These are phyloP conservation scores for Pelmatolapia mariae DNA, from an alignment of 2,113 vertebrate genomes.

Conservation along the genomic window DNA sequence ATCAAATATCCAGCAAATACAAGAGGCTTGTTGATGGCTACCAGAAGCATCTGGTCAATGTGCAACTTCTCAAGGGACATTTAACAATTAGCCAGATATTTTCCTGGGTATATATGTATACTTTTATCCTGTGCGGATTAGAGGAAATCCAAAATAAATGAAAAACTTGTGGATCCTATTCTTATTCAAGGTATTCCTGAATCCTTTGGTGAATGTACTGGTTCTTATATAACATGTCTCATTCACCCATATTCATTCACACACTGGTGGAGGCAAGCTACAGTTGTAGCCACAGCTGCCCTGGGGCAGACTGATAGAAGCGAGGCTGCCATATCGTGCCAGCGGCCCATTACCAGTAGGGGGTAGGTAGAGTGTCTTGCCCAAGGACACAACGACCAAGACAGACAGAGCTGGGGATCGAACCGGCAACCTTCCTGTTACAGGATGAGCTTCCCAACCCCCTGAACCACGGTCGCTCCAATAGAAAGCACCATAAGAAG, in stretches of 20 bases:
- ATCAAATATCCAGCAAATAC: neutral
- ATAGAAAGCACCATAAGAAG: neutral
- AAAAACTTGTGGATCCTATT: neutral
- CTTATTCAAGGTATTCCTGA: neutral
- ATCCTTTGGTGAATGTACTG: neutral
- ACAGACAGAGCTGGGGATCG: neutral
- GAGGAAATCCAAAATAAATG: neutral
- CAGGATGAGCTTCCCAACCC: neutral
- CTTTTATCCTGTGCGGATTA: neutral
- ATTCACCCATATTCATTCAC: neutral
- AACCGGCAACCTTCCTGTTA: neutral
- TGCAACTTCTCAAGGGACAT: neutral
- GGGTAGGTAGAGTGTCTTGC: neutral
- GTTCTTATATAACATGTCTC: neutral
- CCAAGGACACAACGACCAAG: neutral
- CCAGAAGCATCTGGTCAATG: neutral
- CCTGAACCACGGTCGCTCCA: neutral
- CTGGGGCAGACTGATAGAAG: neutral
- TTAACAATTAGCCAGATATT: neutral
- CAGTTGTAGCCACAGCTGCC: neutral
- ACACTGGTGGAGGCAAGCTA: neutral
- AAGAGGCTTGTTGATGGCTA: neutral
- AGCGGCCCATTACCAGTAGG: neutral
- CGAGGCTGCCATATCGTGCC: neutral
- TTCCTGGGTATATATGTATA: neutral